Base-by-base conservation (phyloP, 1,140 invertebrate species). In the Schlechtendalia chinensis region DNA sequence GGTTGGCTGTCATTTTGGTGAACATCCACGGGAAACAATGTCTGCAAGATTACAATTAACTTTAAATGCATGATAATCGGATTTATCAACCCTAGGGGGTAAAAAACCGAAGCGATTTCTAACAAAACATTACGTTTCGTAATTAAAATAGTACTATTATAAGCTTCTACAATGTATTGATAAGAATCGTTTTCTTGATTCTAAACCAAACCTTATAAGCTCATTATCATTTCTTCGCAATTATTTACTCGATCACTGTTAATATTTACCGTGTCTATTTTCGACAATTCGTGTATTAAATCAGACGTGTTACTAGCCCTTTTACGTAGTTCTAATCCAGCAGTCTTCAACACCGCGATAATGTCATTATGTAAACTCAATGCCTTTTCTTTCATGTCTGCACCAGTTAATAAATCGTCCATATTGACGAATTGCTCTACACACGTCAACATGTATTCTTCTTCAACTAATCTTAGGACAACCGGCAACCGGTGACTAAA, bases 21-120 rank as follows among this genome's bases (percentile, higher is more conserved):
- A 82, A 1, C 54, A 58, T 58, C 54, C 54, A 58, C 54, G 54
- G 22, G 54, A 58, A 58, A 58, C 54, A 58, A 58, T 58, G 22
- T 58, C 54, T 58, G n/a, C n/a, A n/a, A 22, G 22, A 81, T 86
- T 86, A 58, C 22, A 79, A 79, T 24, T 45, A 79, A 39, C 47
- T 79, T 79, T 59, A 45, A 39, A 32, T 45, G 16, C 5, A 61
- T 22, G 27, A 45, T 63, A 24, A 79, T 79, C n/a, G 58, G 75
- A 63, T 14, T 61, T 45, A n/a, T 39, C 50, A 79, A 45, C 2
- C 75, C 75, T 79, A 79, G 14, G 17, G 75, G 58, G 11, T 79
- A 56, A 45, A 79, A 79, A n/a, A 79, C 39, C 22, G 19, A 59
- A 6, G 83, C 82, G 45, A 83, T 74, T 54, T 79, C 72, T 27